Conservation (phyloP, 2,797 vertebrate genomes). For the Merluccius polli region DNA sequence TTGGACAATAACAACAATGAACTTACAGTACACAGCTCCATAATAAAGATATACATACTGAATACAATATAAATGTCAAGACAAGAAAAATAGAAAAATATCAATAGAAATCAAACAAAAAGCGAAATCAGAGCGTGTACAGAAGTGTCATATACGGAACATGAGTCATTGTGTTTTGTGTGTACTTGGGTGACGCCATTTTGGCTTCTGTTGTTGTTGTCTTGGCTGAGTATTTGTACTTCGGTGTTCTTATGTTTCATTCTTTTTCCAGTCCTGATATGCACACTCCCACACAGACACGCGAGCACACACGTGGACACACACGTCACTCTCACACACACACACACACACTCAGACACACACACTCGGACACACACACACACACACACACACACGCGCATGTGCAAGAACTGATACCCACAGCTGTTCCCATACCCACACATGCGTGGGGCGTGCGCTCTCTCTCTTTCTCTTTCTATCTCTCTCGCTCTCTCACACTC, state of each 20-base stretch:
- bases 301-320: neutral
- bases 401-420: constrained; percentile 46
- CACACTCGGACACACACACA: constrained; percentile 9
- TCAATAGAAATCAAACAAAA: constrained; percentile 79
- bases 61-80: constrained; percentile 78
- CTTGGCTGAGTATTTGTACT: constrained; percentile 58
- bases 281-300: constrained; percentile 25
- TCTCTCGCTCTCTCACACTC: constrained; percentile 19
- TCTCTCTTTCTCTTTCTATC: constrained; percentile 9
- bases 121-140: constrained; percentile 73
- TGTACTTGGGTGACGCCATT: constrained; percentile 52
- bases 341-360: constrained; percentile 5
- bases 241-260: constrained; percentile 17
- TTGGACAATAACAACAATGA: constrained; percentile 70
- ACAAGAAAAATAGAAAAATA: constrained; percentile 83
- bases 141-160: constrained; percentile 53
- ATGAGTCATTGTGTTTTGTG: constrained; percentile 61
- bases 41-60: constrained; percentile 76
- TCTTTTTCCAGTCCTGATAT: constrained; percentile 48
- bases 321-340: constrained; percentile 25
- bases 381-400: constrained; percentile 24
- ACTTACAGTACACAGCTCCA: constrained; percentile 76
- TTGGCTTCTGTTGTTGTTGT: constrained; percentile 59
- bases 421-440: constrained; percentile 45
- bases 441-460: constrained; percentile 18